phyloP scores from a whole-genome alignment of 2,113 vertebrate species.

The Labrus mixtus region DNA sequence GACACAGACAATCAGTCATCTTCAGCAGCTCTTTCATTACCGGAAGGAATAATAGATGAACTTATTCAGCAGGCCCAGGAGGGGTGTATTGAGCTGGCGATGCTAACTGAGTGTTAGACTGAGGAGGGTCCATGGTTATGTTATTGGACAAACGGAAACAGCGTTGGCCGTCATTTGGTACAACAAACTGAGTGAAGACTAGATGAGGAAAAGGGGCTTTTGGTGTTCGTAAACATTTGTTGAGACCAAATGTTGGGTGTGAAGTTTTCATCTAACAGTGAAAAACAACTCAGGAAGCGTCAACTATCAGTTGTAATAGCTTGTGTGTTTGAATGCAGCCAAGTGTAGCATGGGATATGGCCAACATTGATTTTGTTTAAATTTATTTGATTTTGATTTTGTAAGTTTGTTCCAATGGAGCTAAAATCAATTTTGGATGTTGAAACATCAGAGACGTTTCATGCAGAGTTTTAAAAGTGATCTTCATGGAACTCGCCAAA shows the following conservation, averaged over 20 bases:
- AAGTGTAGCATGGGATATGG: constrained; percentile 8
- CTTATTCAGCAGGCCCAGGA: constrained; percentile 43
- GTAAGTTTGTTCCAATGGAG: too few species aligned
- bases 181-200: constrained; percentile 28
- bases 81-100: constrained; percentile 43
- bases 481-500: too few species aligned
- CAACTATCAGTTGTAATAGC: background rate
- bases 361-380: background rate
- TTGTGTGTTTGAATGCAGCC: too few species aligned
- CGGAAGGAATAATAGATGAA: constrained; percentile 68
- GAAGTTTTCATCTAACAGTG: constrained; percentile 7
- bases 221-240: constrained; percentile 24
- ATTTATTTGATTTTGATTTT: constrained; percentile 14
- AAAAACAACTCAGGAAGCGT: constrained; percentile 4
- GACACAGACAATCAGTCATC: constrained; percentile 62
- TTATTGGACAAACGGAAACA: constrained; percentile 28
- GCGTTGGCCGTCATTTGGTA: constrained; percentile 3
- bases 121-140: constrained; percentile 13
- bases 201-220: constrained; percentile 14
- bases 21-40: constrained; percentile 73
- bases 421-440: too few species aligned
- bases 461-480: too few species aligned
- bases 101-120: constrained; percentile 43
- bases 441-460: too few species aligned
- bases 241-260: constrained; percentile 14